These are phyloP conservation scores for Schizaphis graminum DNA, from an alignment of 2,888 invertebrate species.

Conservation along the genomic window DNA sequence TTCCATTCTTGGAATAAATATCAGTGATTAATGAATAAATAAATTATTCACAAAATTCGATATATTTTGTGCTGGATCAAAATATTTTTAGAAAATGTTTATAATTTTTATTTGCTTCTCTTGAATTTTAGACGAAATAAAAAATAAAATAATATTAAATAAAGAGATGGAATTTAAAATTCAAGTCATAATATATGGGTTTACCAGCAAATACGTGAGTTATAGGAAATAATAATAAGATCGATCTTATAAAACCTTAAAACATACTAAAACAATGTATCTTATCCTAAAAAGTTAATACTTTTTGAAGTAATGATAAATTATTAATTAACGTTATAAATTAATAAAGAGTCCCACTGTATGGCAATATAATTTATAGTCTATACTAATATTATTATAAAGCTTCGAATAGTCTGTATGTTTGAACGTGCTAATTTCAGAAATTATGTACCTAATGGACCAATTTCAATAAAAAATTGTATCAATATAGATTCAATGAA, in stretches of 20 bases:
- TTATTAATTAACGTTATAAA: too few species aligned
- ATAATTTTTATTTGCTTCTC: neutral
- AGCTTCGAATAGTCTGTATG: neutral
- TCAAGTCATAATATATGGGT: neutral
- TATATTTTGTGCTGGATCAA: neutral
- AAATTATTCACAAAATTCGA: neutral
- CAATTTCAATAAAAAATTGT: neutral
- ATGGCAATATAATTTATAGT: neutral
- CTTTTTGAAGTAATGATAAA: neutral
- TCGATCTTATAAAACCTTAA: neutral
- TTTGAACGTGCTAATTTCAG: neutral
- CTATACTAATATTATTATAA: neutral
- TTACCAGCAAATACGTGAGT: neutral
- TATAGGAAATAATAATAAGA: neutral
- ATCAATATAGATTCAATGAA: neutral
- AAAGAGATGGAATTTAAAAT: neutral
- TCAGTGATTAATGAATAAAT: neutral
- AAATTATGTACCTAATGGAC: neutral
- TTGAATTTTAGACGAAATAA: neutral
- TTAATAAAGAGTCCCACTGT: neutral
- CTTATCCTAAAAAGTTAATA: neutral
- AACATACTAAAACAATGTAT: neutral
- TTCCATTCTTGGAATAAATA: neutral
- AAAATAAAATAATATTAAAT: neutral
- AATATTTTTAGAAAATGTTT: neutral